Evolutionary conservation across 1,140 invertebrate genomes (phyloP).

Genomic region (Drosophila repletoides): DNA sequence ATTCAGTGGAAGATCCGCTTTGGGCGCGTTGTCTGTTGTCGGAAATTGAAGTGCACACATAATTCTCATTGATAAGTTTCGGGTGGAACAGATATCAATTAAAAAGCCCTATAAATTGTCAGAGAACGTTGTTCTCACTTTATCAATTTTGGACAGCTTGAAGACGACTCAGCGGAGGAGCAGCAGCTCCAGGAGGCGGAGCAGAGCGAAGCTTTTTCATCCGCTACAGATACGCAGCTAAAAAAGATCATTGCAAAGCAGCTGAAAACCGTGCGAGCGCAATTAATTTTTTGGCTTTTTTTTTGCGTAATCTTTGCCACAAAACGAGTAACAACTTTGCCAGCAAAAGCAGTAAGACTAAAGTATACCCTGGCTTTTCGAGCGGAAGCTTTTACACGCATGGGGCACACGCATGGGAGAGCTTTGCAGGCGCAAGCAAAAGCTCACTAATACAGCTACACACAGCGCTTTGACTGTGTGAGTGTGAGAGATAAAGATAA

Average conservation of each 20-base stretch:
- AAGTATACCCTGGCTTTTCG: background rate
- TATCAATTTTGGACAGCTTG: conserved; percentile 65
- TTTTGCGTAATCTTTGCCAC: conserved; percentile 23
- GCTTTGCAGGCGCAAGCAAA: background rate
- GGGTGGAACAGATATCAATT: conserved; percentile 55
- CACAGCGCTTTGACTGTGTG: too few species aligned
- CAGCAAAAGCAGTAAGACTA: background rate
- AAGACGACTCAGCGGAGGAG: too few species aligned
- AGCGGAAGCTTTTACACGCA: background rate
- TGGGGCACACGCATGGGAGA: background rate
- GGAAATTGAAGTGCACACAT: conserved; percentile 71
- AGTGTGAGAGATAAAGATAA: too few species aligned
- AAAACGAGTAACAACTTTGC: background rate
- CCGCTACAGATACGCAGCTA: background rate
- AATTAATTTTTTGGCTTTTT: conserved; percentile 60
- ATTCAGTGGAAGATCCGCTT: too few species aligned
- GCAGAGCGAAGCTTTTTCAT: conserved; percentile 1
- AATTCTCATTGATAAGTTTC: conserved; percentile 72
- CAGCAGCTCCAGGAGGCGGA: conserved; percentile 14
- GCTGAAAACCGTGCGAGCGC: conserved; percentile 39
- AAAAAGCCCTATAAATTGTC: conserved; percentile 71
- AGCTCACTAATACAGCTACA: background rate
- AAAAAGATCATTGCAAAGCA: background rate
- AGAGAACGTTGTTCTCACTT: conserved; percentile 48
- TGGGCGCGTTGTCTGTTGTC: conserved; percentile 44